Conservation (phyloP, 2,113 vertebrate species). For the Dromas ardeola region DNA sequence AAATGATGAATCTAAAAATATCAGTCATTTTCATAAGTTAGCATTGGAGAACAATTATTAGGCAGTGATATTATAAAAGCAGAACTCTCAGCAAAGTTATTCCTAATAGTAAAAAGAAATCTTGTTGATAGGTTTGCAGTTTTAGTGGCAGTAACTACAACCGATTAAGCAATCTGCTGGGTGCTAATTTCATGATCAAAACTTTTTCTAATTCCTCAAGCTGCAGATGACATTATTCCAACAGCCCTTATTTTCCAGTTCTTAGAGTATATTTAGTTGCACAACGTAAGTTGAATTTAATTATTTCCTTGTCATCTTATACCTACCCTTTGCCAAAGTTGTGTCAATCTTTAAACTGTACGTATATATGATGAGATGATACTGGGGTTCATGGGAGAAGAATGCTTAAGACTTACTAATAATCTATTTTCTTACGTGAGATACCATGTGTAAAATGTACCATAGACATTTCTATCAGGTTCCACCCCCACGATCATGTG, state of each 20-base stretch:
- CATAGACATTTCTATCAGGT: not conserved
- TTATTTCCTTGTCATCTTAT: not conserved
- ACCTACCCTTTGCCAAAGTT: not conserved
- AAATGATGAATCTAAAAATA: conserved; percentile 32
- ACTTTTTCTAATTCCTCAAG: not conserved
- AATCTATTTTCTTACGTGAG: not conserved
- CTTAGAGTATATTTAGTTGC: not conserved
- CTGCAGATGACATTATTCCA: not conserved
- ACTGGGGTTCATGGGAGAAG: not conserved
- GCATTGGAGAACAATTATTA: not conserved
- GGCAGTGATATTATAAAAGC: not conserved
- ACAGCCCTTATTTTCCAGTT: not conserved
- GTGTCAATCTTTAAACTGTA: not conserved
- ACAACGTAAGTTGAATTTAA: not conserved
- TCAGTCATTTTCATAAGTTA: not conserved
- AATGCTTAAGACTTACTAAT: not conserved
- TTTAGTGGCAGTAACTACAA: not conserved
- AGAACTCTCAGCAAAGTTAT: not conserved
- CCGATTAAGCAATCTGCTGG: not conserved
- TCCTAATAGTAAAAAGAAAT: not conserved
- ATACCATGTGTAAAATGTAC: not conserved
- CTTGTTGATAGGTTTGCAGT: not conserved
- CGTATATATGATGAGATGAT: not conserved
- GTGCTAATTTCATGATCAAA: not conserved
- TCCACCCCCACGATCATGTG: not conserved